These are phyloP conservation scores for Ornithoptera priamus DNA, from an alignment of 2,888 invertebrate species.

Conservation along the genomic window DNA sequence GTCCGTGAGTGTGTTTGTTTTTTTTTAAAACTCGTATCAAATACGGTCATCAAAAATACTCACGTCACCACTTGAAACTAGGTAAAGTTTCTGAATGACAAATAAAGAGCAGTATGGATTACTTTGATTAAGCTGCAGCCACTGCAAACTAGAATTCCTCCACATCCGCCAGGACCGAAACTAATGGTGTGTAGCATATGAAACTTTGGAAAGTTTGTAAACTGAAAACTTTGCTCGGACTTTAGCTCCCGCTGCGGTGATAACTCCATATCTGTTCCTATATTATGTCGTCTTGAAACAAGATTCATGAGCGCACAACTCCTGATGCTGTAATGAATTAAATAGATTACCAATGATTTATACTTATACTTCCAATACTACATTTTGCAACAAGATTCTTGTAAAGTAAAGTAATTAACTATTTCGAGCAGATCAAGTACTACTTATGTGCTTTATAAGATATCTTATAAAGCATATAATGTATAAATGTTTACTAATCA, in stretches of 20 bases:
- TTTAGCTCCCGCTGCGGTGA: slow-evolving; percentile 13
- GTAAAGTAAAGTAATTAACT: background rate
- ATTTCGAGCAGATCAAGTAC: too few relatives aligned
- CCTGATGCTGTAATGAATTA: background rate
- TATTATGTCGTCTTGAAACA: slow-evolving; percentile 7
- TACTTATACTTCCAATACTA: background rate
- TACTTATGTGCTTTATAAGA: too few relatives aligned
- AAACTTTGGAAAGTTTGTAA: slow-evolving; percentile 15
- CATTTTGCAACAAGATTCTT: background rate
- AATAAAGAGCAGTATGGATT: background rate
- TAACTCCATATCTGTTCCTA: slow-evolving; percentile 18
- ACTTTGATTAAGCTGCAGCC: background rate
- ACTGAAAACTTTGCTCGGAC: slow-evolving; percentile 12
- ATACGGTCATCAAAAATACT: background rate
- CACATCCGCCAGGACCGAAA: background rate
- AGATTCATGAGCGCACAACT: slow-evolving; percentile 8
- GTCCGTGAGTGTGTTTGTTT: too few relatives aligned
- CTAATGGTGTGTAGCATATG: slow-evolving; percentile 9
- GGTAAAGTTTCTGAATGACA: background rate
- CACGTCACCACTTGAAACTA: too few relatives aligned
- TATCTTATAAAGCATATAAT: too few relatives aligned
- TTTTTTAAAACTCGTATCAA: too few relatives aligned
- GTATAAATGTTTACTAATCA: too few relatives aligned
- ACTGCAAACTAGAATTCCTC: background rate
- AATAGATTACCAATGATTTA: background rate